Percentiles rank a stretch among this genome's conserved stretches.
Conservation (phyloP, 2,888 invertebrate genomes). For the Osmoderma eremita region DNA sequence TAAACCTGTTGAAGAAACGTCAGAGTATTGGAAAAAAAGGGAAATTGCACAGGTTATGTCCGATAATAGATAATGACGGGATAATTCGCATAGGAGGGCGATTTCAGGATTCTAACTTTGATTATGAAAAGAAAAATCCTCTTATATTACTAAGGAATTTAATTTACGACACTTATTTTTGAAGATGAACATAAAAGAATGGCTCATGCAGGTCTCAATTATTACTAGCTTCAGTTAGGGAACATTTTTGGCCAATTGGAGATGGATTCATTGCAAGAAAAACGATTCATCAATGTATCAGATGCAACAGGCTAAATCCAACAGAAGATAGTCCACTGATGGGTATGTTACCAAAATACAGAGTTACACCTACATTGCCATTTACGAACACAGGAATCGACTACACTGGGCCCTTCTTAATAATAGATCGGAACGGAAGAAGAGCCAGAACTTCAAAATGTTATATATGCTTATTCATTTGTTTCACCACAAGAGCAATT, state of each 20-base stretch:
- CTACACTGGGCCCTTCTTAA: slow-evolving; percentile 47
- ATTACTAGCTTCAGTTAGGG: slow-evolving; percentile 44
- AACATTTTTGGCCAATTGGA: slow-evolving; percentile 47
- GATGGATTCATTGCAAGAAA: slow-evolving; percentile 41
- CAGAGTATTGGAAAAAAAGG: not conserved
- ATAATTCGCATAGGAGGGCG: not conserved
- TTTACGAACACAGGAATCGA: slow-evolving; percentile 47
- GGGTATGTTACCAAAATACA: slow-evolving; percentile 49
- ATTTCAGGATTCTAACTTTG: not conserved
- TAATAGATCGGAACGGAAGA: slow-evolving; percentile 45
- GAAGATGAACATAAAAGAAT: not conserved
- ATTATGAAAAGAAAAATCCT: not conserved
- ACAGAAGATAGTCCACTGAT: slow-evolving; percentile 47
- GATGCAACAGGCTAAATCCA: slow-evolving; percentile 43
- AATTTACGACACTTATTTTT: not conserved
- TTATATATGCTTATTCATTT: slow-evolving; percentile 47
- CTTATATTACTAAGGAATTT: not conserved
- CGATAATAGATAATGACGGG: not conserved
- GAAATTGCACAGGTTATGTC: not conserved
- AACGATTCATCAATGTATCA: slow-evolving; percentile 46
- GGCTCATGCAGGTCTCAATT: slow-evolving; percentile 45
- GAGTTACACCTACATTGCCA: slow-evolving; percentile 44
- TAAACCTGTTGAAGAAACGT: too few species aligned
- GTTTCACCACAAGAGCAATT: slow-evolving; percentile 49
- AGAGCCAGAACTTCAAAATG: slow-evolving; percentile 42